Conservation (phyloP, 2,797 vertebrate species). For the Chrosomus eos region DNA sequence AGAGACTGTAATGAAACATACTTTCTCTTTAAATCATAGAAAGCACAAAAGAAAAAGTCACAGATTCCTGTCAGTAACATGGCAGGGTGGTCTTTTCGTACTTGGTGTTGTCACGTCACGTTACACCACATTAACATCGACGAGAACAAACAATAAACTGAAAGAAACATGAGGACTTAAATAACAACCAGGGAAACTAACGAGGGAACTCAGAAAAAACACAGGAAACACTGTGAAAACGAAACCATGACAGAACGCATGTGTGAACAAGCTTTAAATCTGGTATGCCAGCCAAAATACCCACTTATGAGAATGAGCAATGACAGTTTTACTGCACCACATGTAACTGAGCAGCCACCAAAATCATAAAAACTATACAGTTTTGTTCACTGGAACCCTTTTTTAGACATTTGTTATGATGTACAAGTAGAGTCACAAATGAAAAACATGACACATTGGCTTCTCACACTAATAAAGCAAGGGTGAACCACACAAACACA, state of each 20-base stretch:
- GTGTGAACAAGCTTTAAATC: neutral
- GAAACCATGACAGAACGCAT: neutral
- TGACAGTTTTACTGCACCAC: neutral
- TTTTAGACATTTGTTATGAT: neutral
- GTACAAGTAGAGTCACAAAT: neutral
- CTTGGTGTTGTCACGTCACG: neutral
- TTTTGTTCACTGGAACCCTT: neutral
- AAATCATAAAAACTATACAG: neutral
- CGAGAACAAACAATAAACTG: no score
- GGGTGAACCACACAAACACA: neutral
- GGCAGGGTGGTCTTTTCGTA: neutral
- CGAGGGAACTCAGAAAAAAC: neutral
- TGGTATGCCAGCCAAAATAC: neutral
- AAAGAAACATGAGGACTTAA: no score
- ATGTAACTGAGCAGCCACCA: neutral
- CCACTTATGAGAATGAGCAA: neutral
- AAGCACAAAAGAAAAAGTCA: neutral
- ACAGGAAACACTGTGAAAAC: neutral
- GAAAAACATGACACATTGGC: conserved; percentile 9
- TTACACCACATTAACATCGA: no score
- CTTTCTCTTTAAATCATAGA: neutral
- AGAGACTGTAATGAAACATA: neutral
- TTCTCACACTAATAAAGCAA: conserved; percentile 17
- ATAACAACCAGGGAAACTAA: neutral
- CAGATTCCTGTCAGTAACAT: neutral